Evolutionary conservation across 1,140 invertebrate species (phyloP).

Genomic region (Pogonognathellus flavescens): DNA sequence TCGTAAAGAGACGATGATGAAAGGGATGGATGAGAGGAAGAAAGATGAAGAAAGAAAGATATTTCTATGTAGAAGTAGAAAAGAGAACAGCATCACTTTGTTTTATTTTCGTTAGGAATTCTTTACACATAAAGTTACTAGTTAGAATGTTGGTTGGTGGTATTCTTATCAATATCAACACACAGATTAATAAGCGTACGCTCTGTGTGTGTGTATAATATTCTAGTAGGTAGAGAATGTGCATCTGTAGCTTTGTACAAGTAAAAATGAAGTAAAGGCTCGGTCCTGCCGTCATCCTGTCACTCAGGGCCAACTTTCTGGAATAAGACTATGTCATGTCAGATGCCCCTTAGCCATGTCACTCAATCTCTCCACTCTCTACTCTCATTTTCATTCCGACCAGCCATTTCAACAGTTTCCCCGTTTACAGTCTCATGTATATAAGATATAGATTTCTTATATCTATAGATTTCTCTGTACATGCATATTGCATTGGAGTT

Average conservation of each 20-base stretch:
- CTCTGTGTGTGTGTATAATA: no score
- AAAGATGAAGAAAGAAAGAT: no score
- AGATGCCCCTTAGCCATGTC: conserved; percentile 43
- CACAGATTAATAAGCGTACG: background rate
- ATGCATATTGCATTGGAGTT: no score
- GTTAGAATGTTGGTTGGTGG: conserved; percentile 2
- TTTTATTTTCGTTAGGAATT: conserved; percentile 3
- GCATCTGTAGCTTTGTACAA: no score
- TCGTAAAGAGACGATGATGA: conserved; percentile 16
- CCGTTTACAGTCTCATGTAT: background rate
- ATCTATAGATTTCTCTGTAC: no score
- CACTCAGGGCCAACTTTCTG: conserved; percentile 10
- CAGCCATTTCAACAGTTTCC: background rate
- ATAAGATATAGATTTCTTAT: no score
- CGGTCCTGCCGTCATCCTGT: conserved; percentile 36
- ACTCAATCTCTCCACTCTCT: conserved; percentile 22
- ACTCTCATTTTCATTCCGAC: conserved; percentile 36
- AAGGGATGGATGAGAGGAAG: no score
- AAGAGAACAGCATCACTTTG: background rate
- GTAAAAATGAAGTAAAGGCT: conserved; percentile 28
- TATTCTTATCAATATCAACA: conserved; percentile 37
- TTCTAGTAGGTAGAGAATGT: no score
- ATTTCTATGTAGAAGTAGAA: no score
- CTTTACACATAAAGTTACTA: conserved; percentile 5
- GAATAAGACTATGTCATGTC: conserved; percentile 35